phyloP scores from a whole-genome alignment of 2,888 invertebrate genomes.

The Tachina grossa region DNA sequence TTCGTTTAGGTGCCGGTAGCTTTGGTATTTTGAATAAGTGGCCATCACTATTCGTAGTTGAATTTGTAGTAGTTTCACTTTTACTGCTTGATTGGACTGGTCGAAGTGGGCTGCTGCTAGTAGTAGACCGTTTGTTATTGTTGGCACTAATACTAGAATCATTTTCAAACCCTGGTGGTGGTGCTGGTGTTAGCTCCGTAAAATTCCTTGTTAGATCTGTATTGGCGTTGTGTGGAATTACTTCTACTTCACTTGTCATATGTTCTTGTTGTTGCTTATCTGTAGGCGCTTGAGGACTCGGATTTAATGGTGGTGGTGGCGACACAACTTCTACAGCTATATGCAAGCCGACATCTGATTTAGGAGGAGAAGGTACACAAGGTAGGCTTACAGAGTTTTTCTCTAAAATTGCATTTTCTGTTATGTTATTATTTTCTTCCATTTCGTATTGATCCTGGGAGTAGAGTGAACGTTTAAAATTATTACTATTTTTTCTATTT shows the following conservation, averaged over 20 bases:
- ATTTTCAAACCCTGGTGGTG: slow-evolving; percentile 54
- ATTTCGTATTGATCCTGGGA: slow-evolving; percentile 71
- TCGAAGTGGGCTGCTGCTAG: slow-evolving; percentile 2
- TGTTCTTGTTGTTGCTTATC: neutral
- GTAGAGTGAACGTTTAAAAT: slow-evolving; percentile 72
- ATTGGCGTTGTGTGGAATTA: neutral
- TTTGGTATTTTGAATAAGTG: slow-evolving; percentile 72
- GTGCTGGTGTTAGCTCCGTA: slow-evolving; percentile 8
- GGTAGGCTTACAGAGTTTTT: neutral
- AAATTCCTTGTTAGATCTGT: neutral
- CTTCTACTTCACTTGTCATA: neutral
- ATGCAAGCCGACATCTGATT: slow-evolving; percentile 21
- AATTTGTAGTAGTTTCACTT: neutral
- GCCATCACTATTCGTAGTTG: slow-evolving; percentile 31
- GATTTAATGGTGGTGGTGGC: slow-evolving; percentile 66
- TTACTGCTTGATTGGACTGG: neutral
- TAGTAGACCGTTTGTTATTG: neutral
- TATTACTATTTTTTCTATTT: neutral
- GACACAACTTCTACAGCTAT: slow-evolving; percentile 50
- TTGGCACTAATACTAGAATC: slow-evolving; percentile 28
- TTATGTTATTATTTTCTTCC: slow-evolving; percentile 47
- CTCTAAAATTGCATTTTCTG: neutral
- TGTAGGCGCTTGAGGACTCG: neutral
- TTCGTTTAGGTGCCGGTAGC: slow-evolving; percentile 57
- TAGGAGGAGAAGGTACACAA: slow-evolving; percentile 35